These are phyloP conservation scores for Zosterops borbonicus DNA, from an alignment of 2,113 vertebrate genomes.

Conservation along the genomic window DNA sequence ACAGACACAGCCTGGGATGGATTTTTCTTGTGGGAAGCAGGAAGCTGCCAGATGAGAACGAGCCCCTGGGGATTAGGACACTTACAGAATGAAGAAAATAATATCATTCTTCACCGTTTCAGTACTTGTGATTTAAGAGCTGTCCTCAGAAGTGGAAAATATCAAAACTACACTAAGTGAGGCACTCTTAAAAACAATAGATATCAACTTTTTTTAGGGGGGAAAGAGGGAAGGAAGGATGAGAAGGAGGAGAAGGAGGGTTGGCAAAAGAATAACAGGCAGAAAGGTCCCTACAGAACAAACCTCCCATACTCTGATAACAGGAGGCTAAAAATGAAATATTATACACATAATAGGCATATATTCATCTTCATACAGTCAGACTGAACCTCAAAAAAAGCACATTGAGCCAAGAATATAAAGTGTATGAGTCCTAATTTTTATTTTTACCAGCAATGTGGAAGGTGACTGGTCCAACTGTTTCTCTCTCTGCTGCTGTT, in stretches of 20 bases:
- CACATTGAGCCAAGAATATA: background rate
- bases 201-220: background rate
- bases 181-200: background rate
- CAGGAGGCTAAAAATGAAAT: background rate
- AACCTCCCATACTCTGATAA: background rate
- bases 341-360: background rate
- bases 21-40: conserved; percentile 44
- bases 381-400: background rate
- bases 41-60: background rate
- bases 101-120: background rate
- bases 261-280: background rate
- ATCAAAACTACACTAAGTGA: background rate
- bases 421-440: background rate
- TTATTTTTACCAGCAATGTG: background rate
- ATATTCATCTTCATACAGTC: background rate
- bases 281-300: background rate
- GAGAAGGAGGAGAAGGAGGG: background rate
- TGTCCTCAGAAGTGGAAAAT: background rate
- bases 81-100: background rate
- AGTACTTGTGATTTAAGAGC: background rate
- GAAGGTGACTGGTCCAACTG: background rate
- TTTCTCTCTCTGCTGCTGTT: background rate
- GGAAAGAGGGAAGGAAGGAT: background rate
- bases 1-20: background rate
- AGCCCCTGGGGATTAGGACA: background rate